Conservation (phyloP, 2,113 vertebrate genomes). For the Sphaerodactylus townsendi region DNA sequence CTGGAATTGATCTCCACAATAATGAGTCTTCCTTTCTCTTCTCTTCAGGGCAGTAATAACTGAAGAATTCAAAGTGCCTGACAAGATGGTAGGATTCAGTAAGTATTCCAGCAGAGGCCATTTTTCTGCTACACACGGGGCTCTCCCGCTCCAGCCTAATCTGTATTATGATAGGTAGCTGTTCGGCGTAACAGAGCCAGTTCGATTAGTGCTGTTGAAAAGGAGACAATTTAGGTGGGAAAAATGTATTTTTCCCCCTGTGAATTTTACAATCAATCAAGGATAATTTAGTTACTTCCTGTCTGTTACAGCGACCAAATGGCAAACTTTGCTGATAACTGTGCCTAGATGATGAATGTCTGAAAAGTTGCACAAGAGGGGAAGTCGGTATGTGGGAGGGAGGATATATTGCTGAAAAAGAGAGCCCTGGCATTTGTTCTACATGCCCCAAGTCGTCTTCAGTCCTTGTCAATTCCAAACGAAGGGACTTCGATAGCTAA, state of each 20-base stretch:
- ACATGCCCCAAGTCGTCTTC: not conserved
- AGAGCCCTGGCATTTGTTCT: not conserved
- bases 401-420: not conserved
- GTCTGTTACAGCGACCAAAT: not conserved
- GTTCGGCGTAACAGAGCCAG: not conserved
- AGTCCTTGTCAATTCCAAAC: not conserved
- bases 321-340: not conserved
- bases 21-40: slow-evolving; percentile 32
- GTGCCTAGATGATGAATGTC: not conserved
- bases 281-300: not conserved
- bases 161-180: not conserved
- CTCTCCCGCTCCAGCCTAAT: not conserved
- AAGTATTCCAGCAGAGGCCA: slow-evolving; percentile 75
- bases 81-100: slow-evolving; percentile 99
- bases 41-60: slow-evolving; percentile 91
- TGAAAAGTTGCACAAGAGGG: too few species aligned
- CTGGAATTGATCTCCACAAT: slow-evolving; percentile 5
- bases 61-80: slow-evolving; percentile 99
- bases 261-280: not conserved
- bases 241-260: not conserved
- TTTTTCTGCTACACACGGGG: not conserved
- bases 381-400: not conserved
- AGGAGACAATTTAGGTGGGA: not conserved
- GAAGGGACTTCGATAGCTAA: not conserved
- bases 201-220: not conserved